Conservation (phyloP, 2,113 vertebrate species). For the Meriones unguiculatus region DNA sequence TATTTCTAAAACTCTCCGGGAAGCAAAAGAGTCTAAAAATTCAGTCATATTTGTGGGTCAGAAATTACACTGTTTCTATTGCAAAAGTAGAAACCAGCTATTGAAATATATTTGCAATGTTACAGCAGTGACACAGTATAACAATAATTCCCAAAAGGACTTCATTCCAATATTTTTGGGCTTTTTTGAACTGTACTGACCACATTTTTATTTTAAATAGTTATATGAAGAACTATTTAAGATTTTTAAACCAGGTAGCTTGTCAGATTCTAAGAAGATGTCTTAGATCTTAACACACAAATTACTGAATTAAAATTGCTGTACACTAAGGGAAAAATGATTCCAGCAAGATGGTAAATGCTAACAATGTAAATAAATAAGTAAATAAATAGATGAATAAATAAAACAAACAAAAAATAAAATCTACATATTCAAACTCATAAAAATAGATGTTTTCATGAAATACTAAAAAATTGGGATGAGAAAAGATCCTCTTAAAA, state of each 20-base stretch:
- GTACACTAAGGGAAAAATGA: neutral
- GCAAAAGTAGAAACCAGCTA: neutral
- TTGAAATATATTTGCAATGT: conserved; percentile 36
- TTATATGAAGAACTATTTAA: neutral
- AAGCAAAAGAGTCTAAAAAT: neutral
- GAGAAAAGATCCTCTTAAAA: neutral
- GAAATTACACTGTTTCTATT: conserved; percentile 16
- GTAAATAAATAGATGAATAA: neutral
- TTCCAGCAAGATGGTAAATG: neutral
- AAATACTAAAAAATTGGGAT: neutral
- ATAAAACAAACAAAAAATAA: neutral
- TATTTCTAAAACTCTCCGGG: conserved; percentile 32
- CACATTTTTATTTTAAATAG: neutral
- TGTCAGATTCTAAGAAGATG: neutral
- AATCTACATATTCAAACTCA: neutral
- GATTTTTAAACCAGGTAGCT: neutral
- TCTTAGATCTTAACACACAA: neutral
- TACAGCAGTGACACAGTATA: neutral
- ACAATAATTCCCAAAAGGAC: neutral
- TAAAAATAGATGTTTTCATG: neutral
- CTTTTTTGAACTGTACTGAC: neutral
- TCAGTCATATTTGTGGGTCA: neutral
- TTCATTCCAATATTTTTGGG: neutral
- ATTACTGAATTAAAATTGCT: neutral
- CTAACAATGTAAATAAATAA: neutral